phyloP scores from a whole-genome alignment of 2,797 vertebrate genomes.

The Oreortyx pictus region DNA sequence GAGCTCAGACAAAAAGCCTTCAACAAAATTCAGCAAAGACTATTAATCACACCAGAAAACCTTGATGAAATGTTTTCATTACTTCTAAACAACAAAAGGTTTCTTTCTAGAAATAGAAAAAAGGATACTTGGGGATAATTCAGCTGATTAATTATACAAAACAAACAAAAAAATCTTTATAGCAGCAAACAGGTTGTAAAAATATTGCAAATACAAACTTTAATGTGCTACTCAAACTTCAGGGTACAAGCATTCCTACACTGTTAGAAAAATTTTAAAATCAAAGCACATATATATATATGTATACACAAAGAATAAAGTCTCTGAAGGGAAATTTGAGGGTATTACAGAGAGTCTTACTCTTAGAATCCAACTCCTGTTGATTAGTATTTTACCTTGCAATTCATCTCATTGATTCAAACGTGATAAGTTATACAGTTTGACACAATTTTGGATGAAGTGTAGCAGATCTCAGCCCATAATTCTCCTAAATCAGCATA shows the following conservation, averaged over 20 bases:
- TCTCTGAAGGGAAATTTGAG: no score
- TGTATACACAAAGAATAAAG: no score
- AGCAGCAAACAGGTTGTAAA: conserved; percentile 41
- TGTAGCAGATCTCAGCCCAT: no score
- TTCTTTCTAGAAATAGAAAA: conserved; percentile 10
- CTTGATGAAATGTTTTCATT: conserved; percentile 66
- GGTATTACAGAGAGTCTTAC: no score
- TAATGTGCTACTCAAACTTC: conserved; percentile 28
- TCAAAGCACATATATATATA: background rate
- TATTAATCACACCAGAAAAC: conserved; percentile 61
- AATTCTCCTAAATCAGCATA: no score
- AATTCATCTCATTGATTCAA: no score
- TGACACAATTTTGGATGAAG: no score
- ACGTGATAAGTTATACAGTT: no score
- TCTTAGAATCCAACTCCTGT: no score
- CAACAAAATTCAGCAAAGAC: conserved; percentile 47
- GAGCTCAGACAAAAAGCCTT: conserved; percentile 65
- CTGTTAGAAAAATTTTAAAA: conserved; percentile 42
- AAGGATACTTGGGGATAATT: conserved; percentile 45
- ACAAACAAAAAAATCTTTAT: conserved; percentile 67
- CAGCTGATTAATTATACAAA: conserved; percentile 73
- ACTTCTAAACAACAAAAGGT: conserved; percentile 55
- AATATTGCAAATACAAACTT: conserved; percentile 45
- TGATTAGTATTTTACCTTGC: no score
- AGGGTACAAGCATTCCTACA: background rate